phyloP scores from a whole-genome alignment of 2,888 invertebrate species.

The Cistogaster globosa region DNA sequence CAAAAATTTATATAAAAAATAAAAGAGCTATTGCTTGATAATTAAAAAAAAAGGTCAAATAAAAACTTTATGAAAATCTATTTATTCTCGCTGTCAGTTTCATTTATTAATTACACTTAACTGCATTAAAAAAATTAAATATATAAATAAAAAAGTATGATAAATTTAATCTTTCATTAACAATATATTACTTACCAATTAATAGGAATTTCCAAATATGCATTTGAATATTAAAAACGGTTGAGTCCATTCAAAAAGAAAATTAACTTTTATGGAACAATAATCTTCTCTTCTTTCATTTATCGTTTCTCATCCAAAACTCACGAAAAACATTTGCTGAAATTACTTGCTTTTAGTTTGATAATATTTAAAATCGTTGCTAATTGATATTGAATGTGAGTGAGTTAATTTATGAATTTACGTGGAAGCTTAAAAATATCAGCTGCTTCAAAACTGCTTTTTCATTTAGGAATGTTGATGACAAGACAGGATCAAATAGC shows the following conservation, averaged over 20 bases:
- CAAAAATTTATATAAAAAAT: no score
- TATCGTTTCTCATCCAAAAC: slow-evolving; percentile 13
- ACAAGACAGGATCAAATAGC: not conserved
- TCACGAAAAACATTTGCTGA: slow-evolving; percentile 4
- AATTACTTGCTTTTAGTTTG: slow-evolving; percentile 8
- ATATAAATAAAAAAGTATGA: no score
- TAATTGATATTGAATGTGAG: not conserved
- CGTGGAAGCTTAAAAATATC: not conserved
- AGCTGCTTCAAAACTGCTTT: slow-evolving; percentile 4
- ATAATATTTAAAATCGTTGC: not conserved
- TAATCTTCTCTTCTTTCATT: slow-evolving; percentile 44
- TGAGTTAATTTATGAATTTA: not conserved
- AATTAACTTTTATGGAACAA: slow-evolving; percentile 67
- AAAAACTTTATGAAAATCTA: no score
- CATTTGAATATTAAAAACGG: slow-evolving; percentile 81
- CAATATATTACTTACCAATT: slow-evolving; percentile 78
- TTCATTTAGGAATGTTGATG: not conserved
- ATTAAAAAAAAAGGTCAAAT: no score
- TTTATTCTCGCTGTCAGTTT: no score
- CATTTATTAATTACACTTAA: no score
- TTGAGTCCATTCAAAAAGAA: slow-evolving; percentile 80
- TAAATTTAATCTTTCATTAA: no score
- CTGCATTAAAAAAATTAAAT: no score
- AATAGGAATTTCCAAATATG: slow-evolving; percentile 82
- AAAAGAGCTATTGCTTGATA: no score